phyloP scores from a whole-genome alignment of 2,113 vertebrate species.

The Chamaetylas fuelleborni region DNA sequence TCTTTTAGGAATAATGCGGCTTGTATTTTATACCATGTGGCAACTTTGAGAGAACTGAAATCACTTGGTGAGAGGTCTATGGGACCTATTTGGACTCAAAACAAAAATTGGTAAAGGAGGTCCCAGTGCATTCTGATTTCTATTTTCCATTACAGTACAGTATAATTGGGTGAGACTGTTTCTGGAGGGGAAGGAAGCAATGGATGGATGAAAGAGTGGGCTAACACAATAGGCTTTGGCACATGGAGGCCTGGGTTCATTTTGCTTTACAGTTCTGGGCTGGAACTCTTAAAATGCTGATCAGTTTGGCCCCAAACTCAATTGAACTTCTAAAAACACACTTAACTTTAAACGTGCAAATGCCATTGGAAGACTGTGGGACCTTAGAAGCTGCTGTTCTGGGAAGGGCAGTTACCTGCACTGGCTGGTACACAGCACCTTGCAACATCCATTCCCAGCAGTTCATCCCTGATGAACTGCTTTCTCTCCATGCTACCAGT shows the following conservation, averaged over 20 bases:
- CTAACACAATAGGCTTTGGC: background rate
- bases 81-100: background rate
- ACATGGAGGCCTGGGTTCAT: background rate
- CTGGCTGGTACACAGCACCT: background rate
- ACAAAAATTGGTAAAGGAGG: background rate
- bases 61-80: background rate
- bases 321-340: background rate
- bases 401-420: background rate
- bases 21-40: background rate
- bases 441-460: background rate
- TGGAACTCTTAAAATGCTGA: background rate
- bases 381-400: background rate
- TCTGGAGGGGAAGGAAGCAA: conserved; percentile 25
- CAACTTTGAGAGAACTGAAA: background rate
- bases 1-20: background rate
- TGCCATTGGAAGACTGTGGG: background rate
- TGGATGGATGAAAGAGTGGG: conserved; percentile 9
- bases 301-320: background rate
- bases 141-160: conserved; percentile 32
- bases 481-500: background rate
- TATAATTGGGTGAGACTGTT: conserved; percentile 35
- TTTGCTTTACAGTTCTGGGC: background rate
- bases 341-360: background rate
- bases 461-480: background rate
- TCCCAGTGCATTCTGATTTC: background rate